Conservation (phyloP, 1,140 invertebrate species). For the Macrocentrus cingulum region DNA sequence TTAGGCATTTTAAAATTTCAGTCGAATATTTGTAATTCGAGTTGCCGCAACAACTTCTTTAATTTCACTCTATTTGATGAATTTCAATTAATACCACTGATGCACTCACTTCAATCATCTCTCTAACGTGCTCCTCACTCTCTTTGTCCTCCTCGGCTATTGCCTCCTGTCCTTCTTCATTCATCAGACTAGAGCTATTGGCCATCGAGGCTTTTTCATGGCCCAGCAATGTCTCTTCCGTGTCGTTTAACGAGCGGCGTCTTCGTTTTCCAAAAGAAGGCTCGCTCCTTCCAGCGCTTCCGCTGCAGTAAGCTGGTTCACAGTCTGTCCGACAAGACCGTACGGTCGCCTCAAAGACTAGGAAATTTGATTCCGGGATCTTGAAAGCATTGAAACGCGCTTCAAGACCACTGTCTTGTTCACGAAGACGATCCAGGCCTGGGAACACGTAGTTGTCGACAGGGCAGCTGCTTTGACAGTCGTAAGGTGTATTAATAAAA, state of each 20-base stretch:
- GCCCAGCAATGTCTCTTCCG: constrained; percentile 35
- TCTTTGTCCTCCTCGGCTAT: constrained; percentile 38
- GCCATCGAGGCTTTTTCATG: constrained; percentile 32
- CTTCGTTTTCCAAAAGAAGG: constrained; percentile 76
- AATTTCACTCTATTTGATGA: too few relatives aligned
- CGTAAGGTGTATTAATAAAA: neutral
- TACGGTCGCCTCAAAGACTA: constrained; percentile 91
- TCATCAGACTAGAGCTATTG: constrained; percentile 40
- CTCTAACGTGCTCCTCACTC: constrained; percentile 71
- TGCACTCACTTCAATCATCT: constrained; percentile 77
- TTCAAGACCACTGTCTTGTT: constrained; percentile 84
- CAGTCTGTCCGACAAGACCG: constrained; percentile 85
- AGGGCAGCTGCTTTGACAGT: constrained; percentile 69
- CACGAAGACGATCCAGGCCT: constrained; percentile 80
- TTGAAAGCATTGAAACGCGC: constrained; percentile 93
- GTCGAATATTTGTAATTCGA: too few relatives aligned
- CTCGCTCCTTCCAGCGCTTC: constrained; percentile 72
- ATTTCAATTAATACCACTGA: too few relatives aligned
- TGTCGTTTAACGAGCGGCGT: constrained; percentile 64
- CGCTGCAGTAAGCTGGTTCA: constrained; percentile 83
- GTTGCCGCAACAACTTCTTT: too few relatives aligned
- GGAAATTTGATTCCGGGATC: constrained; percentile 91
- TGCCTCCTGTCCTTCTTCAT: constrained; percentile 28
- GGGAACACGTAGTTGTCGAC: constrained; percentile 91
- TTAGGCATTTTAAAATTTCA: too few relatives aligned